Evolutionary conservation across 2,797 vertebrate genomes (phyloP).

Genomic region (Margarornis squamiger): DNA sequence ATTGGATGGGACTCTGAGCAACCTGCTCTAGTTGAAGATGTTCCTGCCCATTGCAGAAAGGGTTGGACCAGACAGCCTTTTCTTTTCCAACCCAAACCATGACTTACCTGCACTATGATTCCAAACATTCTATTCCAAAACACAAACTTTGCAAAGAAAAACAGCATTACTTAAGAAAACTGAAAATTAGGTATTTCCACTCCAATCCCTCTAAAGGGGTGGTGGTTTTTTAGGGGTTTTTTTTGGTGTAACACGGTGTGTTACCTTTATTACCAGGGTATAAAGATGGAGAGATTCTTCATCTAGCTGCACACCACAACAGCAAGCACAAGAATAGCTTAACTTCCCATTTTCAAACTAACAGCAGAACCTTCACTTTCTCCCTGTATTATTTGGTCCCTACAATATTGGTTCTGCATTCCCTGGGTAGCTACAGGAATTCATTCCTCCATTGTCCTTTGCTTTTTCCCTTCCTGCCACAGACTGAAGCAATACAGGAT

Average conservation of each 20-base stretch:
- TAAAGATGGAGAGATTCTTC: neutral
- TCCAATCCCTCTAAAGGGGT: neutral
- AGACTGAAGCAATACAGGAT: neutral
- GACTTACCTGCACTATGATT: neutral
- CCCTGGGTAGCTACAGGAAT: neutral
- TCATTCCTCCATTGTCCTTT: neutral
- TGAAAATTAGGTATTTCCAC: neutral
- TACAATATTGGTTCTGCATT: neutral
- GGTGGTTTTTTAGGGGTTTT: neutral
- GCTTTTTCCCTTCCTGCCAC: neutral
- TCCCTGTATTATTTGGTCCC: neutral
- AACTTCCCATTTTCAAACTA: neutral
- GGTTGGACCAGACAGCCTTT: neutral
- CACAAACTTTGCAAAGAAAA: neutral
- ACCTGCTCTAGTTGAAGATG: neutral
- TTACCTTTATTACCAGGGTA: neutral
- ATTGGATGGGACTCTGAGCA: neutral
- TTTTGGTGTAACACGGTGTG: neutral
- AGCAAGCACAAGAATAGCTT: neutral
- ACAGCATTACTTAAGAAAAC: neutral
- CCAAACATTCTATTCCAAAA: neutral
- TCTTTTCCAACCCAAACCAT: neutral
- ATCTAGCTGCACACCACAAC: neutral
- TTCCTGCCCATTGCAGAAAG: neutral
- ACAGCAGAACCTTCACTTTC: neutral